A percentile compares a stretch with the other conserved stretches of the same genome.
Conservation (phyloP, 2,797 vertebrate genomes). For the Tenualosa ilisha region DNA sequence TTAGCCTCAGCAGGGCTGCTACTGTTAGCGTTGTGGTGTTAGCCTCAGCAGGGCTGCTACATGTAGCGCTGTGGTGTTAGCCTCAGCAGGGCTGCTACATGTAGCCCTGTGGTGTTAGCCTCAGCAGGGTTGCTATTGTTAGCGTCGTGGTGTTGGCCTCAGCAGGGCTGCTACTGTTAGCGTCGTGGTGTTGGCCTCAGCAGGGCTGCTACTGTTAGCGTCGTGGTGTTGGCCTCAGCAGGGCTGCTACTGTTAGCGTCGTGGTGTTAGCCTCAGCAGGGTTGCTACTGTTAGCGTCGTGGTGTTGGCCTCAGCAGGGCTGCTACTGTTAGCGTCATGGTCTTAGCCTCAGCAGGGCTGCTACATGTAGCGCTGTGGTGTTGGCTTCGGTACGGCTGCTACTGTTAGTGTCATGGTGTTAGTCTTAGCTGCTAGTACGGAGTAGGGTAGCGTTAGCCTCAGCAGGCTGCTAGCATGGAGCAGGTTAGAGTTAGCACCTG, state of each 20-base stretch:
- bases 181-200: not conserved
- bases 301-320: not conserved
- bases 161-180: not conserved
- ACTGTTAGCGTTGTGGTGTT: constrained; percentile 15
- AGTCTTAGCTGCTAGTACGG: not conserved
- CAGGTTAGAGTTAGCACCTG: not conserved
- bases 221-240: not conserved
- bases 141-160: not conserved
- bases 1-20: not conserved
- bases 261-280: not conserved
- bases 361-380: not conserved
- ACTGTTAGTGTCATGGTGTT: constrained; percentile 18
- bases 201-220: not conserved
- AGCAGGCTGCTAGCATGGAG: not conserved
- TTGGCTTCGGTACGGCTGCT: not conserved
- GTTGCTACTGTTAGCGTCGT: not conserved
- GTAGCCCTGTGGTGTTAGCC: not conserved
- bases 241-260: not conserved
- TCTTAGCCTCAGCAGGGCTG: not conserved
- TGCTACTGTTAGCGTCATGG: not conserved
- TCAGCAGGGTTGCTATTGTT: not conserved
- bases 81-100: too few relatives aligned
- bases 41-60: not conserved
- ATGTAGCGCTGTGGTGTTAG: not conserved
- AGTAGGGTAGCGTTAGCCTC: not conserved